A percentile compares a stretch with the other conserved stretches of the same genome.
These are phyloP conservation scores for Eubucco bourcierii DNA, from an alignment of 2,113 vertebrate species.

Conservation along the genomic window DNA sequence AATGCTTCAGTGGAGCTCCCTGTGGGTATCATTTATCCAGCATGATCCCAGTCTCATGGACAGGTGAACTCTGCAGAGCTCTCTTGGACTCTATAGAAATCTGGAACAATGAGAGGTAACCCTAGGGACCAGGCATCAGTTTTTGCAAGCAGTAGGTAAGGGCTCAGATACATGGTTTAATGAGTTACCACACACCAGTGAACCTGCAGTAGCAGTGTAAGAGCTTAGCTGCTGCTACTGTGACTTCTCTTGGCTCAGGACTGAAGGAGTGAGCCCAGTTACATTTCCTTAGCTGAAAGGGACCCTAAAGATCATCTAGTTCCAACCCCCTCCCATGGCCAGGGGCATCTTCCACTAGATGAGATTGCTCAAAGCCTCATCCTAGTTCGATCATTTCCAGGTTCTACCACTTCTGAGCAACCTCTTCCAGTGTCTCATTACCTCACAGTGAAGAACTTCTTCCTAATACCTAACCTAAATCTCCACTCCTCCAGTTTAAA, in stretches of 20 bases:
- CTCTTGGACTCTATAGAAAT: fast-evolving
- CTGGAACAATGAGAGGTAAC: neutral
- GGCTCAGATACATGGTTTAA: fast-evolving
- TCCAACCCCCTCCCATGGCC: neutral
- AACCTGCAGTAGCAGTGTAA: neutral
- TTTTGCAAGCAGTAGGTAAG: neutral
- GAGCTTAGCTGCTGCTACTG: neutral
- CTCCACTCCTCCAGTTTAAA: neutral
- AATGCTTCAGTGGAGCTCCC: neutral
- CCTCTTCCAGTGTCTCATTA: neutral
- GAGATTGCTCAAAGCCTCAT: neutral
- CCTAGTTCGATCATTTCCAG: neutral
- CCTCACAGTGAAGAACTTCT: neutral
- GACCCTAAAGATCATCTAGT: neutral
- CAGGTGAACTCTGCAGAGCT: neutral
- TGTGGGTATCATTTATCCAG: neutral
- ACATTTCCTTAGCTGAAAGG: neutral
- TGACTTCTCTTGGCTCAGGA: neutral
- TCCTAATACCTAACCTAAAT: neutral
- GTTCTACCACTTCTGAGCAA: neutral
- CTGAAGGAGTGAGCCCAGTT: neutral
- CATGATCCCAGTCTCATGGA: neutral
- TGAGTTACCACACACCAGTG: fast-evolving
- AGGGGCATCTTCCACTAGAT: neutral
- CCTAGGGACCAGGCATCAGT: neutral